phyloP scores from a whole-genome alignment of 1,140 invertebrate species.

The Xylocopa sonorina region DNA sequence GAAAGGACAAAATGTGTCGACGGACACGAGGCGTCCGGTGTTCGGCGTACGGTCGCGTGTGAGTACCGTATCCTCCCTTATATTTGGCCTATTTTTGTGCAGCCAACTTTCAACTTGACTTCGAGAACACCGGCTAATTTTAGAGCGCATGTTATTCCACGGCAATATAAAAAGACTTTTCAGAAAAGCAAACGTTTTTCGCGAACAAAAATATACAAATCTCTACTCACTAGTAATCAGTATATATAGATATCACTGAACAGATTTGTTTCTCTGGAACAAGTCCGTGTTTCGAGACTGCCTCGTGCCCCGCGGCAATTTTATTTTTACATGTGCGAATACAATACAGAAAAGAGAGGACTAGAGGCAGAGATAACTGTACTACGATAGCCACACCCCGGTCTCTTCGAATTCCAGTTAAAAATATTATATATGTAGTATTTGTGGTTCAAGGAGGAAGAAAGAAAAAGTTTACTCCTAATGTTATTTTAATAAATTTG shows the following conservation, averaged over 20 bases:
- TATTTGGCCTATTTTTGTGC: constrained; percentile 33
- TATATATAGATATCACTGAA: constrained; percentile 22
- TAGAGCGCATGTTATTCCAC: constrained; percentile 32
- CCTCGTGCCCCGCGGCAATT: too few species aligned
- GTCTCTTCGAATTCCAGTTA: too few species aligned
- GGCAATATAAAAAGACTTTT: constrained; percentile 43
- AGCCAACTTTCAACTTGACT: neutral
- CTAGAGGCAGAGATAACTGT: too few species aligned
- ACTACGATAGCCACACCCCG: too few species aligned
- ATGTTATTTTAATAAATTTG: too few species aligned
- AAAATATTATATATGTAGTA: too few species aligned
- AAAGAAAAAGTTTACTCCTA: too few species aligned
- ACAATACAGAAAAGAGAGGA: too few species aligned
- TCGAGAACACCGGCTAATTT: constrained; percentile 36
- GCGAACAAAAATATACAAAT: constrained; percentile 43
- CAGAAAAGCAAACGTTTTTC: constrained; percentile 10
- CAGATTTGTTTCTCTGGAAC: neutral
- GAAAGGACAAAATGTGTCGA: constrained; percentile 37
- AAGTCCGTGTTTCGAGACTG: neutral
- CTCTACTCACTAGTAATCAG: neutral
- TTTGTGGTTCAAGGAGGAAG: too few species aligned
- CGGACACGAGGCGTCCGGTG: neutral
- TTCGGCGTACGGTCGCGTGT: constrained; percentile 6
- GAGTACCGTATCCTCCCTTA: constrained; percentile 14
- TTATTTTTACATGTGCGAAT: too few species aligned